phyloP scores from a whole-genome alignment of 2,888 invertebrate genomes.

The Branchipolynoe longqiensis region DNA sequence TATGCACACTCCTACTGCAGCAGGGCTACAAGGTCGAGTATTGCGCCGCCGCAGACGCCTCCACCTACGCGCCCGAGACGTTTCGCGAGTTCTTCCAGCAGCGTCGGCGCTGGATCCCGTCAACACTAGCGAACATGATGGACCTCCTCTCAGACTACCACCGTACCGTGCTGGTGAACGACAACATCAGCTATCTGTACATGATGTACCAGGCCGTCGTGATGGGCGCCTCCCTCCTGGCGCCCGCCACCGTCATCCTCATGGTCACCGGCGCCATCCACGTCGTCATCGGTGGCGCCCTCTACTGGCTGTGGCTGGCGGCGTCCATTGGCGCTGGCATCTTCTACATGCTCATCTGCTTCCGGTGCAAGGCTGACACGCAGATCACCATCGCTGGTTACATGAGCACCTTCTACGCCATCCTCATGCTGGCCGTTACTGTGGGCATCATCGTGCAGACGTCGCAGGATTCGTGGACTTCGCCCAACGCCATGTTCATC shows the following conservation, averaged over 20 bases:
- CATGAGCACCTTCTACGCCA: slow-evolving; percentile 88
- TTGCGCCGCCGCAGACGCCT: slow-evolving; percentile 98
- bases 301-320: slow-evolving; percentile 73
- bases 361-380: slow-evolving; percentile 70
- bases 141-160: slow-evolving; percentile 85
- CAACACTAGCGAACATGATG: slow-evolving; percentile 98
- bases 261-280: slow-evolving; percentile 79
- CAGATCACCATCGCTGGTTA: slow-evolving; percentile 76
- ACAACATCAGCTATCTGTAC: slow-evolving; percentile 75
- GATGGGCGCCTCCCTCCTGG: slow-evolving; percentile 72
- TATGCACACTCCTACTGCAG: slow-evolving; percentile 68
- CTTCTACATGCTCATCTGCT: slow-evolving; percentile 74
- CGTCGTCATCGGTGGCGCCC: slow-evolving; percentile 71
- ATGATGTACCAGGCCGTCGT: slow-evolving; percentile 75
- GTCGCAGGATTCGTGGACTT: slow-evolving; percentile 71
- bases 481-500: slow-evolving; percentile 78
- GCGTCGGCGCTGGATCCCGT: slow-evolving; percentile 98
- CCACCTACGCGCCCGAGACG: slow-evolving; percentile 96
- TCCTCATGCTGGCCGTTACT: slow-evolving; percentile 79
- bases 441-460: slow-evolving; percentile 71
- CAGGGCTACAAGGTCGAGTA: slow-evolving; percentile 87
- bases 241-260: slow-evolving; percentile 79
- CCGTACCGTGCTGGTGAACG: slow-evolving; percentile 72
- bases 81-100: slow-evolving; percentile 92
- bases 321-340: slow-evolving; percentile 73